Conservation (phyloP, 2,797 vertebrate species). For the Hybognathus amarus region DNA sequence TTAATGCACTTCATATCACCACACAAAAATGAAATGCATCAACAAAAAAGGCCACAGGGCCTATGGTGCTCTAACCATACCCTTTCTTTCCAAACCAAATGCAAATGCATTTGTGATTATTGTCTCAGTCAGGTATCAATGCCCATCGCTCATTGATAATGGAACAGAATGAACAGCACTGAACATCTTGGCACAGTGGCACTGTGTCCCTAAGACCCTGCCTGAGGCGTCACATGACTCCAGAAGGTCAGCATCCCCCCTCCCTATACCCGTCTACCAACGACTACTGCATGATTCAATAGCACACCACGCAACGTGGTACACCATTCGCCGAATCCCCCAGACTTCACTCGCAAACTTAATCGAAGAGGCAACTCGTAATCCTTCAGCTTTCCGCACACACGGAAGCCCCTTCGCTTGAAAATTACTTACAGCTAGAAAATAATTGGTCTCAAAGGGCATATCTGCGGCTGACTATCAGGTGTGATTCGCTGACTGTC, state of each 20-base stretch:
- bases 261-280: constrained; percentile 27
- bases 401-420: constrained; percentile 32
- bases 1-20: constrained; percentile 10
- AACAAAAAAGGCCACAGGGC: constrained; percentile 24
- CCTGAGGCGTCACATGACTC: constrained; percentile 51
- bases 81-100: constrained; percentile 19
- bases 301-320: constrained; percentile 1
- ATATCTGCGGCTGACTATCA: constrained; percentile 48
- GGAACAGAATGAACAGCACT: constrained; percentile 26
- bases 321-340: constrained; percentile 24
- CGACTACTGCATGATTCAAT: constrained; percentile 53
- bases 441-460: constrained; percentile 62
- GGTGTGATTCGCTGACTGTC: constrained; percentile 53
- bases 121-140: constrained; percentile 29
- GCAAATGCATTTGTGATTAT: constrained; percentile 16
- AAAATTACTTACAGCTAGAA: constrained; percentile 59
- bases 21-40: not conserved
- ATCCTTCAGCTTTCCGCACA: constrained; percentile 41
- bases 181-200: constrained; percentile 44
- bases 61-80: constrained; percentile 1
- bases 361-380: constrained; percentile 32
- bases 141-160: constrained; percentile 62
- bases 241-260: constrained; percentile 40
- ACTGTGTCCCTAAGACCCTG: constrained; percentile 44
- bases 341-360: constrained; percentile 40